These are phyloP conservation scores for Odontesthes bonariensis DNA, from an alignment of 2,113 vertebrate genomes.

Conservation along the genomic window DNA sequence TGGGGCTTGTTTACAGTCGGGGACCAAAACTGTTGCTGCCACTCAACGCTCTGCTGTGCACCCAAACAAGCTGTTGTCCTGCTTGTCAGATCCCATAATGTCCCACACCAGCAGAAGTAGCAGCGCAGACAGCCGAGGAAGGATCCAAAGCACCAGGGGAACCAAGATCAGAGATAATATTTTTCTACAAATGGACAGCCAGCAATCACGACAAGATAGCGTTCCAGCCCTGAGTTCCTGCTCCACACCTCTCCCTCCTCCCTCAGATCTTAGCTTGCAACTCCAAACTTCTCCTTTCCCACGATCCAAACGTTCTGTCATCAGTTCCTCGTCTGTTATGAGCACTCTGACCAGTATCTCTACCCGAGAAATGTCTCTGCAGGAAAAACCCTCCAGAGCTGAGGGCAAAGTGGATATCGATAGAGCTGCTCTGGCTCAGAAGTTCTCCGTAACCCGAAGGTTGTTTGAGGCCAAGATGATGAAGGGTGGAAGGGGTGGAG, in stretches of 20 bases:
- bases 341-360: conserved; percentile 75
- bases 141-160: conserved; percentile 85
- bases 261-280: conserved; percentile 28
- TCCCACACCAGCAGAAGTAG: conserved; percentile 48
- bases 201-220: conserved; percentile 74
- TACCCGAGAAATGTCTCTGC: conserved; percentile 64
- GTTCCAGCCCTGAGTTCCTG: conserved; percentile 26
- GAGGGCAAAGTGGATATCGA: conserved; percentile 86
- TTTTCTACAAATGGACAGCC: conserved; percentile 92
- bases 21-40: conserved; percentile 32
- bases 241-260: conserved; percentile 34
- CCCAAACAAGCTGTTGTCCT: conserved; percentile 36
- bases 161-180: conserved; percentile 91
- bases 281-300: conserved; percentile 52
- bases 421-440: conserved; percentile 88
- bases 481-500: conserved; percentile 28
- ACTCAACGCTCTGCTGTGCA: conserved; percentile 20
- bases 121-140: conserved; percentile 78
- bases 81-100: conserved; percentile 55
- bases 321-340: conserved; percentile 73
- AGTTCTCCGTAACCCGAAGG: conserved; percentile 89
- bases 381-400: conserved; percentile 74
- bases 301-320: conserved; percentile 22
- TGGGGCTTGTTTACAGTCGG: conserved; percentile 65
- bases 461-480: conserved; percentile 85